Evolutionary conservation across 1,140 invertebrate genomes (phyloP).

Genomic region (Sesamia nonagrioides): DNA sequence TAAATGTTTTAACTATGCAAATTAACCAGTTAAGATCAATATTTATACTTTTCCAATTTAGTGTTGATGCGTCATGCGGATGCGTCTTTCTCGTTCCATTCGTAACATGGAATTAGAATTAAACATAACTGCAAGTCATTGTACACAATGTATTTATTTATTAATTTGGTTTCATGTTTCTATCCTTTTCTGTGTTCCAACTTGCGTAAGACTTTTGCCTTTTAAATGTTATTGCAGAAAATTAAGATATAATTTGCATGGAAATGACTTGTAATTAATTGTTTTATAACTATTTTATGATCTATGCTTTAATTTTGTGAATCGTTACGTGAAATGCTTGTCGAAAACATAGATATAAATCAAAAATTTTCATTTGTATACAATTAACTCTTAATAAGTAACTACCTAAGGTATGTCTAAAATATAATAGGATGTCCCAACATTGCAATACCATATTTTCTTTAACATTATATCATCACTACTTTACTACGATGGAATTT

Average conservation of each 20-base stretch:
- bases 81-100: no score
- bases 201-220: background rate
- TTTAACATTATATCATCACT: background rate
- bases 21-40: no score
- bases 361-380: background rate
- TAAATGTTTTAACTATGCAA: no score
- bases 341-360: background rate
- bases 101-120: no score
- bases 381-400: background rate
- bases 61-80: no score
- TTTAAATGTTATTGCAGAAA: conserved; percentile 4
- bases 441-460: background rate
- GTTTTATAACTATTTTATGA: background rate
- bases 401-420: background rate
- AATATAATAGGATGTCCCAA: background rate
- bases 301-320: background rate
- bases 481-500: background rate
- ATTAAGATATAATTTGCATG: conserved; percentile 19
- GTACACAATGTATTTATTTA: no score
- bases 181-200: background rate
- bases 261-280: conserved; percentile 10
- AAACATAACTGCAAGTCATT: no score
- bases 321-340: background rate
- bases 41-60: no score
- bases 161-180: background rate